Evolutionary conservation across 1,140 invertebrate genomes (phyloP).

Genomic region (Anoplophora glabripennis): DNA sequence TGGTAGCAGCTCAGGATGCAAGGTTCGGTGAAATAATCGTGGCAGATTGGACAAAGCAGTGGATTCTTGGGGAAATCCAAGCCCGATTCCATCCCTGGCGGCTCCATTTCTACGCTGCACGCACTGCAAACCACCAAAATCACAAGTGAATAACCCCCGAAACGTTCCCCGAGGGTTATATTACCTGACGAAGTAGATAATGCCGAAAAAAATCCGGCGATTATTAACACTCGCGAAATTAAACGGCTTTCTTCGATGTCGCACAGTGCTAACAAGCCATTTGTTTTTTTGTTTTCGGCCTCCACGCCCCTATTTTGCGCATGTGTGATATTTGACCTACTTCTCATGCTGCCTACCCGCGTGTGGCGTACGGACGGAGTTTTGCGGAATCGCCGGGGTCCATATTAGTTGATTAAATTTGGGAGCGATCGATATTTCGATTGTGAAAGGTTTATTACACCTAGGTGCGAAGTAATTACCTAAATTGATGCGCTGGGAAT

Average conservation of each 20-base stretch:
- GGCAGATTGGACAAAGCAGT: constrained; percentile 63
- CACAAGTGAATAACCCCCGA: background rate
- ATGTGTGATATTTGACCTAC: constrained; percentile 6
- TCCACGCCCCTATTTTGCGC: background rate
- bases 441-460: too few species aligned
- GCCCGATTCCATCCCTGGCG: constrained; percentile 41
- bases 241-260: background rate
- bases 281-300: background rate
- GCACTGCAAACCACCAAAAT: constrained; percentile 25
- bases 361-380: too few species aligned
- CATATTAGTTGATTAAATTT: too few species aligned
- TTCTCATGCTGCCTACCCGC: background rate
- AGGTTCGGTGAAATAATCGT: constrained; percentile 66
- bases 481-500: too few species aligned
- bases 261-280: background rate
- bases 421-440: too few species aligned
- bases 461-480: too few species aligned
- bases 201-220: constrained; percentile 25
- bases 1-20: constrained; percentile 67
- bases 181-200: constrained; percentile 45
- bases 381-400: too few species aligned
- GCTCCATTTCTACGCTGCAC: constrained; percentile 39
- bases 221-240: background rate
- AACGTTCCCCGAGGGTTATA: background rate
- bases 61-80: constrained; percentile 56